Conservation (phyloP, 37 sponge, comb jelly and placozoan genomes). For the Ianthella basta region DNA sequence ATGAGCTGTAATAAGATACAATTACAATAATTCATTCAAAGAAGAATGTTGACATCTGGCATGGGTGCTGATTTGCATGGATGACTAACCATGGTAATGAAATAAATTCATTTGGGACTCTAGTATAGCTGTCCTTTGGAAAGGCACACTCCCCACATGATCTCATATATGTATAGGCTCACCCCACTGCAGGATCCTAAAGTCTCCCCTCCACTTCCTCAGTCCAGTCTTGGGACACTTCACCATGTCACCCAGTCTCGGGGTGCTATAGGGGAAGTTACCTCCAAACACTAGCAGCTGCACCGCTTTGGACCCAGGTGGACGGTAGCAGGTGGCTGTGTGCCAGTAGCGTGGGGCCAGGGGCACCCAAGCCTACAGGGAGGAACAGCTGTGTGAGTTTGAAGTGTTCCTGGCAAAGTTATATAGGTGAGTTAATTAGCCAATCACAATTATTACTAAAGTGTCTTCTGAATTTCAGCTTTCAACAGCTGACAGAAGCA, state of each 20-base stretch:
- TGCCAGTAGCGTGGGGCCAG: constrained; percentile 23
- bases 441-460: no score
- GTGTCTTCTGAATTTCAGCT: no score
- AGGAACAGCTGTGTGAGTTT: neutral
- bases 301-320: neutral
- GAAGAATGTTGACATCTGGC: no score
- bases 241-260: constrained; percentile 6
- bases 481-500: no score
- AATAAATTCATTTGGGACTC: no score
- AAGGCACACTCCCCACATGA: no score
- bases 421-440: no score
- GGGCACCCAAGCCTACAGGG: neutral
- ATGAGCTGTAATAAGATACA: no score
- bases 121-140: no score
- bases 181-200: constrained; percentile 21
- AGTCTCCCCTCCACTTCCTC: constrained; percentile 33
- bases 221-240: neutral
- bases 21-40: no score
- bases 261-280: constrained; percentile 8
- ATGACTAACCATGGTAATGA: no score
- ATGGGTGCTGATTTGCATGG: no score
- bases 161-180: neutral
- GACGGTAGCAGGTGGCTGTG: constrained; percentile 10
- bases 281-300: constrained; percentile 20
- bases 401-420: neutral